Percentiles rank a stretch among this genome's conserved stretches.
Evolutionary conservation across 2,113 vertebrate genomes (phyloP).

Genomic region (Lophius piscatorius): DNA sequence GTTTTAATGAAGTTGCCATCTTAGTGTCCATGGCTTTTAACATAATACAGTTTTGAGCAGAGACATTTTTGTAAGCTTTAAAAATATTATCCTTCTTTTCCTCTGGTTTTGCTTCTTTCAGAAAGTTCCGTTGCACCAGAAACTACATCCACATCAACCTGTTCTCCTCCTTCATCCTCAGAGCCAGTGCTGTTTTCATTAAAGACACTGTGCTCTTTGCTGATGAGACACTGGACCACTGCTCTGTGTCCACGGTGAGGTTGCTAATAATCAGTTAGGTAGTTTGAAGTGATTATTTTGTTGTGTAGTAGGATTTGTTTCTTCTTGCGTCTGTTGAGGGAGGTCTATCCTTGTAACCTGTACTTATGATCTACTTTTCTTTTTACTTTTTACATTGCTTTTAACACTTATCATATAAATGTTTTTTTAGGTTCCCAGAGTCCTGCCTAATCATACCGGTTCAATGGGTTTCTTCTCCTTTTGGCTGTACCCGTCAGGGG

Average conservation of each 20-base stretch:
- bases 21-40: too few species aligned
- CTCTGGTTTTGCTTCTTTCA: slow-evolving; percentile 30
- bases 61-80: not conserved
- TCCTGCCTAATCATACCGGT: not conserved
- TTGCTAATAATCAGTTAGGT: not conserved
- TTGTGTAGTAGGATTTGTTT: too few species aligned
- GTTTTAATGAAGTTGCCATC: too few species aligned
- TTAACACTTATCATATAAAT: too few species aligned
- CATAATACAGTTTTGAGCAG: too few species aligned
- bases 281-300: not conserved
- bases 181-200: slow-evolving; percentile 83
- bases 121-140: slow-evolving; percentile 89
- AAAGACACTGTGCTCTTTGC: slow-evolving; percentile 86
- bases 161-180: slow-evolving; percentile 87
- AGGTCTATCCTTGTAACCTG: not conserved
- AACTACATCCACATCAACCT: slow-evolving; percentile 92
- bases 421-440: not conserved
- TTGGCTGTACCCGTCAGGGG: too few species aligned
- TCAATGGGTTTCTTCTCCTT: too few species aligned
- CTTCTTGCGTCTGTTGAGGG: too few species aligned
- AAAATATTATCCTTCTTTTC: not conserved
- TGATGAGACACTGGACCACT: slow-evolving; percentile 83
- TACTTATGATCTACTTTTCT: too few species aligned
- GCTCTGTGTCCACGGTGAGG: slow-evolving; percentile 85
- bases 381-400: too few species aligned